phyloP scores from a whole-genome alignment of 2,888 invertebrate species.

The Penaeus monodon region DNA sequence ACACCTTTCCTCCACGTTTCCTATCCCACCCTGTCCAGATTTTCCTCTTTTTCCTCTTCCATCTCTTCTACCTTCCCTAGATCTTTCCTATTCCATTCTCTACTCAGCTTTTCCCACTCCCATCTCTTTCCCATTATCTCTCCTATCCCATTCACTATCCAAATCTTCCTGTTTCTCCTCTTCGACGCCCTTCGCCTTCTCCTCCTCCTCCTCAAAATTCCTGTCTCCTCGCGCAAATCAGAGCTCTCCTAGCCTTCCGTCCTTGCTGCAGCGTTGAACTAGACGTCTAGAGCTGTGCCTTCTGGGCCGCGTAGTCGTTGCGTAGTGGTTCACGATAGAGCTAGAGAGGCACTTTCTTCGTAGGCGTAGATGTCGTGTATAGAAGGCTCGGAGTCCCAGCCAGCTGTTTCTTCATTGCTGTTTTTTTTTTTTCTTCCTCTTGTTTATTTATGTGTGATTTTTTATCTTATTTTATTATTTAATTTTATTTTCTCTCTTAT shows the following conservation, averaged over 20 bases:
- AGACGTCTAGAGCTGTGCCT: no score
- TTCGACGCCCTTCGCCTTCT: background rate
- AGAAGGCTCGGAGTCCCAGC: no score
- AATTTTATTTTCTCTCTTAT: no score
- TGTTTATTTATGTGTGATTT: no score
- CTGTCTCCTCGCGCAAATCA: background rate
- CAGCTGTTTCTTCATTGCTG: no score
- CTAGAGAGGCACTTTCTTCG: no score
- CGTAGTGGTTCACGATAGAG: no score
- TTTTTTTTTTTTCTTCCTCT: no score
- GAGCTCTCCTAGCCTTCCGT: background rate
- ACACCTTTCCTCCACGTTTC: background rate
- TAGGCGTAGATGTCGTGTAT: no score
- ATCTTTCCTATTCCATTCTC: background rate
- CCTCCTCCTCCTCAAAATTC: background rate
- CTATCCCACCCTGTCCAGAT: background rate
- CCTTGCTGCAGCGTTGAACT: no score
- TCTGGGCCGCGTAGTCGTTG: no score
- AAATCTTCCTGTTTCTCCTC: background rate
- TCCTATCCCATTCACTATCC: background rate
- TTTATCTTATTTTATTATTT: no score
- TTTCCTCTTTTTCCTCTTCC: constrained; percentile 9
- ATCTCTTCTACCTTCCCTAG: background rate
- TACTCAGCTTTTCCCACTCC: background rate
- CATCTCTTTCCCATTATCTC: background rate